phyloP scores from a whole-genome alignment of 1,140 invertebrate genomes.

The Brachionus manjavacas region DNA sequence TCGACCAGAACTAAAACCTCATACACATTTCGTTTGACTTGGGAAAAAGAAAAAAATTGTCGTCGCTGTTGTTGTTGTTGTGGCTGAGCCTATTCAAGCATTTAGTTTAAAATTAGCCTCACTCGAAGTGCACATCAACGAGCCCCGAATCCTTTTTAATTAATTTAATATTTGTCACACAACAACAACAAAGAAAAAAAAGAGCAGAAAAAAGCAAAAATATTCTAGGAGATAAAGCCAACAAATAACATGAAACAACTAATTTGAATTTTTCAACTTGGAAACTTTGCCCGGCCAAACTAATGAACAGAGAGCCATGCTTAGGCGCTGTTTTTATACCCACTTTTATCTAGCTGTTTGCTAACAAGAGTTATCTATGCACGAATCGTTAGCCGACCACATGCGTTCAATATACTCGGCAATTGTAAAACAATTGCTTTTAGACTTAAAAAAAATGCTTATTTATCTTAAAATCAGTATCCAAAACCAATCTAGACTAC shows the following conservation, averaged over 20 bases:
- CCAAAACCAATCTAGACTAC: conserved; percentile 9
- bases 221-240: background rate
- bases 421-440: background rate
- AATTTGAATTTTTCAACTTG: background rate
- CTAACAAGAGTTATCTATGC: background rate
- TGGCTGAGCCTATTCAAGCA: conserved; percentile 26
- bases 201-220: background rate
- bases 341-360: background rate
- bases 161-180: background rate
- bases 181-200: background rate
- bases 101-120: conserved; percentile 3
- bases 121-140: background rate
- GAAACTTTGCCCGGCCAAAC: background rate
- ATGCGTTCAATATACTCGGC: background rate
- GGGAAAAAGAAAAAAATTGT: background rate
- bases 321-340: background rate
- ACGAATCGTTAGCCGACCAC: conserved; percentile 10
- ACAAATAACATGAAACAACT: background rate
- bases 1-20: background rate
- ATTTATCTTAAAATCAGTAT: conserved; percentile 29
- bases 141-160: background rate
- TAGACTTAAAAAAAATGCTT: background rate
- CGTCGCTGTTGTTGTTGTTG: no score
- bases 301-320: background rate
- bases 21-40: background rate